phyloP scores from a whole-genome alignment of 2,113 vertebrate species.

The Sitta europaea region DNA sequence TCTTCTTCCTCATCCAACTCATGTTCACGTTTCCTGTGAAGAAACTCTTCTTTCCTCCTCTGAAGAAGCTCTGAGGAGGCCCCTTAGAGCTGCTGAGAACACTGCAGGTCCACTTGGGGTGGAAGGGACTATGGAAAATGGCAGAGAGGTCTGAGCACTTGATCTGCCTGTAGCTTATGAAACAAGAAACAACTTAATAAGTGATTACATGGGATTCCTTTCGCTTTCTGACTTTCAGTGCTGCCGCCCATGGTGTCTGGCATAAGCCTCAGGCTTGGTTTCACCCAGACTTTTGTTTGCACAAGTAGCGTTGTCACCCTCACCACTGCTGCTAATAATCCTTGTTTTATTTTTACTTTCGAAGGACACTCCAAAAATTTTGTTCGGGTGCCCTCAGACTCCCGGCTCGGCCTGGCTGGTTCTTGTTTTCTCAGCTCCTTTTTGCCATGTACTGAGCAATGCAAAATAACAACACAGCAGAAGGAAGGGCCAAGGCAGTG shows the following conservation, averaged over 20 bases:
- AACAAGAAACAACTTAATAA: slow-evolving; percentile 63
- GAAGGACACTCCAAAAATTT: slow-evolving; percentile 44
- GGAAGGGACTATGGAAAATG: neutral
- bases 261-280: slow-evolving; percentile 65
- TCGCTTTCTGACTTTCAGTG: slow-evolving; percentile 64
- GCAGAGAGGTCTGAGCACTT: slow-evolving; percentile 17
- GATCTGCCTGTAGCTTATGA: slow-evolving; percentile 23
- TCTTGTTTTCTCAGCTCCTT: slow-evolving; percentile 38
- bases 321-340: slow-evolving; percentile 60
- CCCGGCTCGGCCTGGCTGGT: neutral
- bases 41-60: too few species aligned
- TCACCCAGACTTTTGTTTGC: slow-evolving; percentile 73
- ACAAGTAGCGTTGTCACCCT: slow-evolving; percentile 65
- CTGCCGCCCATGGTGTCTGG: slow-evolving; percentile 68
- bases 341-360: slow-evolving; percentile 61
- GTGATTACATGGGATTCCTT: slow-evolving; percentile 65
- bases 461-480: neutral
- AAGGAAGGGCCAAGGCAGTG: neutral
- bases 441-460: slow-evolving; percentile 4
- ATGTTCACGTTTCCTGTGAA: accelerated
- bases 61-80: too few species aligned
- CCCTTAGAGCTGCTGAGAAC: neutral
- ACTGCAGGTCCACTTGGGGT: neutral
- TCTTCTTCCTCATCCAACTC: neutral
- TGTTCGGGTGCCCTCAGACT: neutral